These are phyloP conservation scores for Achroia grisella DNA, from an alignment of 1,140 invertebrate species.

Conservation along the genomic window DNA sequence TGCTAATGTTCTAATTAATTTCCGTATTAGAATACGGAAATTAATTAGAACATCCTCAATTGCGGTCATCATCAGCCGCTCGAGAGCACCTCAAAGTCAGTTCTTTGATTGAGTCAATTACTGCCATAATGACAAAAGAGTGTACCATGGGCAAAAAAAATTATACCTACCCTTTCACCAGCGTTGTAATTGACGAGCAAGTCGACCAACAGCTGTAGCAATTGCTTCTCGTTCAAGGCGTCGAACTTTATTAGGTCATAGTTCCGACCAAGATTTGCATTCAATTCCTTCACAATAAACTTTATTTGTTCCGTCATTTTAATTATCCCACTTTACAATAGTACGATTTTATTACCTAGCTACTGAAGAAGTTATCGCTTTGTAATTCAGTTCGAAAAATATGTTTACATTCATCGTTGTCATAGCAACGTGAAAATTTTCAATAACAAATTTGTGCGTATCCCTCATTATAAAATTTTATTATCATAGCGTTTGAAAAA, in stretches of 20 bases:
- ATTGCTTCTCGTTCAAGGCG: slow-evolving; percentile 81
- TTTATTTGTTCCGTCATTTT: slow-evolving; percentile 84
- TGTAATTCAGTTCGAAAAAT: neutral
- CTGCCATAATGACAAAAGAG: no score
- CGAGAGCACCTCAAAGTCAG: no score
- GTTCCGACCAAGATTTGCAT: slow-evolving; percentile 83
- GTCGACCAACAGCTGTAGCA: slow-evolving; percentile 80
- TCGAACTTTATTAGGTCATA: slow-evolving; percentile 92
- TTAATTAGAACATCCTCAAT: no score
- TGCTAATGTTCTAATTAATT: no score
- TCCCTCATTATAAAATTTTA: neutral
- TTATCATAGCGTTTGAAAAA: no score
- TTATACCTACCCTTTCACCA: slow-evolving; percentile 58
- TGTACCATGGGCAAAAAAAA: no score
- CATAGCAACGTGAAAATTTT: slow-evolving; percentile 15
- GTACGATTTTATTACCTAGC: no score
- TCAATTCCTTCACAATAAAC: slow-evolving; percentile 85
- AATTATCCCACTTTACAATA: no score
- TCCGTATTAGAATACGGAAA: no score
- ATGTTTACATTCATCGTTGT: slow-evolving; percentile 20
- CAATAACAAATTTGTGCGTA: neutral
- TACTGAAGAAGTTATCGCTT: no score
- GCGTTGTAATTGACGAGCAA: slow-evolving; percentile 63
- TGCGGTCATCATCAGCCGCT: no score
- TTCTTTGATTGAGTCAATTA: no score